Evolutionary conservation across 2,888 invertebrate genomes (phyloP).

Genomic region (Rapana venosa): DNA sequence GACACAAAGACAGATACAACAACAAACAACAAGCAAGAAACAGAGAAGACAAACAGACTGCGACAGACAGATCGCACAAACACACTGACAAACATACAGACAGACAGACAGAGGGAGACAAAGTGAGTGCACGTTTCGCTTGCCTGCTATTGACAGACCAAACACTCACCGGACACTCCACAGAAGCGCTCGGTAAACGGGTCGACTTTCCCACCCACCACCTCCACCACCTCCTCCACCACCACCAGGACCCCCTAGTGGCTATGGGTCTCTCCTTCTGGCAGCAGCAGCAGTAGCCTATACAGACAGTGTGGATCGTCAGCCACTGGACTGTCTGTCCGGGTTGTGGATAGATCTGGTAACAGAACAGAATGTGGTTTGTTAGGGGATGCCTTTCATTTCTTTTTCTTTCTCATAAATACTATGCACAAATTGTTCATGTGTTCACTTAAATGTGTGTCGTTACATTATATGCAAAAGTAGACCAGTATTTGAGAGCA

Average conservation of each 20-base stretch:
- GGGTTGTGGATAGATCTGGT: neutral
- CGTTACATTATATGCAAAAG: no score
- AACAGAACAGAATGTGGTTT: no score
- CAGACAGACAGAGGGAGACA: neutral
- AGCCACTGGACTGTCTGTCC: neutral
- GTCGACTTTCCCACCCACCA: slow-evolving; percentile 15
- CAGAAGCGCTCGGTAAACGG: slow-evolving; percentile 14
- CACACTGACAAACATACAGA: neutral
- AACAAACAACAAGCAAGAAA: no score
- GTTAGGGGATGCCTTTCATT: no score
- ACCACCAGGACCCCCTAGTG: neutral
- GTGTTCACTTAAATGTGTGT: no score
- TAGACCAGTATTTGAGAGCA: no score
- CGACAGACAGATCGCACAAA: no score
- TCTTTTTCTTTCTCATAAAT: no score
- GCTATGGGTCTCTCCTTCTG: neutral
- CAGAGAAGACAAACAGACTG: no score
- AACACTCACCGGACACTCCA: slow-evolving; percentile 9
- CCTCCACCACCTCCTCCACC: slow-evolving; percentile 2
- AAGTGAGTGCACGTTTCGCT: no score
- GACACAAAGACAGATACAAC: no score
- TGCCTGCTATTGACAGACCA: neutral
- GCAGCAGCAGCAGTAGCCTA: neutral
- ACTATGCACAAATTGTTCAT: no score
- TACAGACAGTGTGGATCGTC: neutral